Base-by-base conservation (phyloP, 2,113 vertebrate genomes). In the Chunga burmeisteri region DNA sequence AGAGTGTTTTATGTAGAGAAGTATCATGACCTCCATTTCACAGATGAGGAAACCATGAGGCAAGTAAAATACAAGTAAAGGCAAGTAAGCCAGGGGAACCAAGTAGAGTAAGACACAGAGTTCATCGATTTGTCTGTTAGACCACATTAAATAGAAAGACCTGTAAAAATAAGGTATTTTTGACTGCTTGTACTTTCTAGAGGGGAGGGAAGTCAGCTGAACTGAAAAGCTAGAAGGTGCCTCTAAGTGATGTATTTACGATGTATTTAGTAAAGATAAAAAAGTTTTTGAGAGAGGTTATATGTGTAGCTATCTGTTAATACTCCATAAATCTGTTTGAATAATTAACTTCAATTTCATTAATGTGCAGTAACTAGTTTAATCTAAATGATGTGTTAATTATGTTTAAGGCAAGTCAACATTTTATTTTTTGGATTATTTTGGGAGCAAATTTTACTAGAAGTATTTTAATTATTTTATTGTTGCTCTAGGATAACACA, bases 331-430 rank as follows among this genome's bases (percentile, higher is more conserved):
- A 86, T 79, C 71, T 70, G 5, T 89, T 86, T 88, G 32, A 88
- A 88, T 89, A 94, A 94, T 91, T 91, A 95, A 83, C 17, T 78
- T 66, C 8, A 13, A 71, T 58, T 96, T 91, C 86, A 88, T 92
- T 90, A 84, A 58, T 61, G 32, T 63, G 22, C 12, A 65, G 72
- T 86, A 73, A 70, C 14, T 79, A 78, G 15, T 47, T 81, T 91
- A 80, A 91, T 87, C 32, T 80, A 85, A 94, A 88, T 79, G 15
- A 63, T 55, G 26, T 72, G 16, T 61, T 62, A 94, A 87, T 55
- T 61, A 59, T 58, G 78, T 81, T 42, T 86, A 90, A 92, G 23
- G 79, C 13, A 67, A 80, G 14, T 0, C 68, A 92, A 84, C 16
- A 74, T 82, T 89, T 92, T 73, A 62, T 49, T 92, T 52, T 91